A percentile compares a stretch with the other conserved stretches of the same genome.
phyloP scores from a whole-genome alignment of 2,113 vertebrate species.

The Astatoreochromis straeleni region DNA sequence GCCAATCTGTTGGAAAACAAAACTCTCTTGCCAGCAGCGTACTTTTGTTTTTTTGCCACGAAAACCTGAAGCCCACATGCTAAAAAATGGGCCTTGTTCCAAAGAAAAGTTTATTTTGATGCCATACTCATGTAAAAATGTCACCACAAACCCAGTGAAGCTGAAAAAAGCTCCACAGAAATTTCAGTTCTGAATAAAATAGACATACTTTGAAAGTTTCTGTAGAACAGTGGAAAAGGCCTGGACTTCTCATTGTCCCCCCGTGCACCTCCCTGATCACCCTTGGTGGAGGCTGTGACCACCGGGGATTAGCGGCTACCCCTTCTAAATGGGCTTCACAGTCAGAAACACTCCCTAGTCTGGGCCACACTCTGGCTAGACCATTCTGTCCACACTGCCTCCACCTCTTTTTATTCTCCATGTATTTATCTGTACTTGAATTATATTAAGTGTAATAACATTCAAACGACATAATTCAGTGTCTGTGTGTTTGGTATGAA shows the following conservation, averaged over 20 bases:
- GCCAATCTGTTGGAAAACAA: not conserved
- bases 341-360: not conserved
- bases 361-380: not conserved
- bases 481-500: not conserved
- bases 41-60: not conserved
- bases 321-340: not conserved
- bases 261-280: not conserved
- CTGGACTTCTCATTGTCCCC: not conserved
- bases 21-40: not conserved
- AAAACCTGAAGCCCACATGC: not conserved
- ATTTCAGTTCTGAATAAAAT: not conserved
- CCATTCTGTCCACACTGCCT: not conserved
- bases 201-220: not conserved
- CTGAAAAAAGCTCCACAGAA: not conserved
- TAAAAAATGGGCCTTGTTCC: not conserved
- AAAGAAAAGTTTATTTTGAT: not conserved
- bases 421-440: not conserved
- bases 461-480: not conserved
- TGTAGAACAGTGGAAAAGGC: not conserved
- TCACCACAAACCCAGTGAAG: not conserved
- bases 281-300: not conserved
- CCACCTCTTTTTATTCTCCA: not conserved
- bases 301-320: not conserved
- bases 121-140: not conserved
- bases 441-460: not conserved